Evolutionary conservation across 2,888 invertebrate species (phyloP).

Genomic region (Morpho helenor): DNA sequence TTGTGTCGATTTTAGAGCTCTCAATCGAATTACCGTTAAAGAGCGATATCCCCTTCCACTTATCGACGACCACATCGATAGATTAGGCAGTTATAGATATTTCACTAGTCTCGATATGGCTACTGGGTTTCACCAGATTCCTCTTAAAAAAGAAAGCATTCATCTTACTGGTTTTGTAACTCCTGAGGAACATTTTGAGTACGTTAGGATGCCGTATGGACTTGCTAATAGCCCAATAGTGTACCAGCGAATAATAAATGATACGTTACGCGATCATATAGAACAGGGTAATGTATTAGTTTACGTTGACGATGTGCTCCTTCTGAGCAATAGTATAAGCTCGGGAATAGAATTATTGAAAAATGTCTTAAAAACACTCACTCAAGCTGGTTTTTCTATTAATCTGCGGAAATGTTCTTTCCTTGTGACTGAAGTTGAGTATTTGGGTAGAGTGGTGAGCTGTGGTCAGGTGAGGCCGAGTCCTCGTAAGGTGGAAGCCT

Average conservation of each 20-base stretch:
- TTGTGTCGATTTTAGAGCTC: conserved; percentile 8
- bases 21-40: conserved; percentile 7
- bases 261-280: too few species aligned
- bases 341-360: not conserved
- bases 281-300: conserved; percentile 13
- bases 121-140: too few species aligned
- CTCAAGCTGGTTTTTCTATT: conserved; percentile 26
- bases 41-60: conserved; percentile 1
- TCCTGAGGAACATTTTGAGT: too few species aligned
- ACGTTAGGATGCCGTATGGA: too few species aligned
- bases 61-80: conserved; percentile 6
- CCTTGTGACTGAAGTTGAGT: conserved; percentile 22
- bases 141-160: too few species aligned
- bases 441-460: conserved; percentile 21
- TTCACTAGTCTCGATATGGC: too few species aligned
- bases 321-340: conserved; percentile 10
- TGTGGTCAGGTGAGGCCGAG: conserved; percentile 1
- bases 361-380: conserved; percentile 9
- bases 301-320: conserved; percentile 22
- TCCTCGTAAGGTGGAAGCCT: too few species aligned
- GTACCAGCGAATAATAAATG: too few species aligned
- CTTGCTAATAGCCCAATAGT: too few species aligned
- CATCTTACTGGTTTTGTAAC: too few species aligned
- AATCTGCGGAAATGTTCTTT: conserved; percentile 26
- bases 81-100: too few species aligned